phyloP scores from a whole-genome alignment of 2,797 vertebrate genomes.

The Syncerus caffer region DNA sequence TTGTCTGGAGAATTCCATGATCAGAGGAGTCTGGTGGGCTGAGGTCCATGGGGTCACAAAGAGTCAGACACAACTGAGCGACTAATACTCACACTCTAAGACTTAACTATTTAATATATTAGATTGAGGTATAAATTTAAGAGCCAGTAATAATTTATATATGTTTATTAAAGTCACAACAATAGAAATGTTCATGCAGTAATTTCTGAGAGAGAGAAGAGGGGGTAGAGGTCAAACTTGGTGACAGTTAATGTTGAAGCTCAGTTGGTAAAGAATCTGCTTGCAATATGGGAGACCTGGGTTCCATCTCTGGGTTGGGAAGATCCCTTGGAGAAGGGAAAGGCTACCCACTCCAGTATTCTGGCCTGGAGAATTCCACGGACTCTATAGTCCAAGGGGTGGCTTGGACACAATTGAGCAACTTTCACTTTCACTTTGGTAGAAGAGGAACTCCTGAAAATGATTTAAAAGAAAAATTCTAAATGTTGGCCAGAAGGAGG shows the following conservation, averaged over 20 bases:
- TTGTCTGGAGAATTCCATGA: neutral
- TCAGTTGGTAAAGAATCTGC: neutral
- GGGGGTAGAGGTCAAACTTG: neutral
- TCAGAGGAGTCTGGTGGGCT: neutral
- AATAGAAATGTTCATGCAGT: neutral
- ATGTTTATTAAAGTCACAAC: neutral
- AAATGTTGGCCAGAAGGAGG: neutral
- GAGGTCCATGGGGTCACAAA: neutral
- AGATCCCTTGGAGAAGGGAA: neutral
- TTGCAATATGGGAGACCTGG: neutral
- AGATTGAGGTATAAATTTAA: neutral
- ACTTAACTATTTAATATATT: neutral
- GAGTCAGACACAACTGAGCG: neutral
- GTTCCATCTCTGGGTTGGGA: neutral
- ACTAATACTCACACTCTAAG: neutral
- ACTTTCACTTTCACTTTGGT: neutral
- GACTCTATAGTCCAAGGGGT: neutral
- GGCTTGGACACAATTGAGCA: neutral
- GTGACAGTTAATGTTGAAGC: neutral
- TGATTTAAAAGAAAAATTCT: neutral
- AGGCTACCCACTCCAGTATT: neutral
- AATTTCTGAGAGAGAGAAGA: neutral
- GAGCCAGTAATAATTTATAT: neutral
- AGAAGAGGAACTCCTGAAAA: neutral
- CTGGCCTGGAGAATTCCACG: neutral